These are phyloP conservation scores for Pangasius macronema DNA, from an alignment of 2,797 vertebrate species.

Conservation along the genomic window DNA sequence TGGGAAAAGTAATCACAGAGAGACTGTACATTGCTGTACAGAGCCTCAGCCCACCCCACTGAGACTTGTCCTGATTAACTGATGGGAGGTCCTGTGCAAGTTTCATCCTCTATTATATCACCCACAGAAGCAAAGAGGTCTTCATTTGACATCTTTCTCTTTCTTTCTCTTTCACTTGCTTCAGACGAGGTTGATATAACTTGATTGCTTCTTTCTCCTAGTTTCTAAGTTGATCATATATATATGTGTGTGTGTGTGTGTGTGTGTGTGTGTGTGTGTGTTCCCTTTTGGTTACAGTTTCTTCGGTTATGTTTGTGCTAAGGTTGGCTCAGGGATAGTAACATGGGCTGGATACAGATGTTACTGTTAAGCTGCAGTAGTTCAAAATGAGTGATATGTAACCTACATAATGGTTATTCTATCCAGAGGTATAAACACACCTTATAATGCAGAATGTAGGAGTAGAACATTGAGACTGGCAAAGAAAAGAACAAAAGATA, in stretches of 20 bases:
- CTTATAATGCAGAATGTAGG: too few relatives aligned
- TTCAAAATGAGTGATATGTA: neutral
- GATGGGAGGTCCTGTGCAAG: neutral
- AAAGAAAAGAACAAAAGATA: neutral
- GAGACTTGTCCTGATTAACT: conserved; percentile 34
- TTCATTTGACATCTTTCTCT: neutral
- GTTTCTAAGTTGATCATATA: neutral
- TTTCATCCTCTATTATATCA: conserved; percentile 7
- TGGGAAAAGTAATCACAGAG: conserved; percentile 74
- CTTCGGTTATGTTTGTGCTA: neutral
- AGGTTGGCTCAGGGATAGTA: neutral
- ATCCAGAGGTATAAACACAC: neutral
- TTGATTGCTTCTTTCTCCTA: neutral
- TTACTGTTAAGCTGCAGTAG: neutral
- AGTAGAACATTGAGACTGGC: neutral
- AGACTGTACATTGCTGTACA: conserved; percentile 21
- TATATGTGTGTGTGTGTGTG: too few relatives aligned
- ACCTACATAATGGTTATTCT: neutral
- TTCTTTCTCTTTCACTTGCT: neutral
- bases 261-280: too few relatives aligned
- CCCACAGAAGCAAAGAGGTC: neutral
- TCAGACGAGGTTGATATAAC: neutral
- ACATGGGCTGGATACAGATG: neutral
- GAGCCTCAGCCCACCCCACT: neutral
- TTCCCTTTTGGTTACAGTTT: neutral